Base-by-base conservation (phyloP, 2,113 vertebrate species). In the Andinoacara biseriatus region DNA sequence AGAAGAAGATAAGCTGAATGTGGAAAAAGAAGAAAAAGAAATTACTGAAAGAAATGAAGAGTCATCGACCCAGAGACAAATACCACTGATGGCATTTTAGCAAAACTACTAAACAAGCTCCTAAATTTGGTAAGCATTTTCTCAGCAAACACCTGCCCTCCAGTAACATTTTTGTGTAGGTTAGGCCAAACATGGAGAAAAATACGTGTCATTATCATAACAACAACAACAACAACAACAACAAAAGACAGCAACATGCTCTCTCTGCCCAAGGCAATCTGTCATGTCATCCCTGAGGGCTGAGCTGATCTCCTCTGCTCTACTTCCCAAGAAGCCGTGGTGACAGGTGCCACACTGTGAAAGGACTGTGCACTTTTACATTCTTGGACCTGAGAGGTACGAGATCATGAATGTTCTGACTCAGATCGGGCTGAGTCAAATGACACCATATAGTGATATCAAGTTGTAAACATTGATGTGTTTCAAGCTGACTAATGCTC, bases 331-430 rank as follows among this genome's bases (percentile, higher is more conserved):
- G 24, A 49, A 22, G 54, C 82, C 33, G 82, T 49, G 35, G 46
- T 88, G 88, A 92, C 87, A 84, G 84, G 26, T 74, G 52, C 80
- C 67, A 40, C 78, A 72, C 14, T 61, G 87, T 65, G 61, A 78
- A 62, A 72, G 29, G 60, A 9, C 52, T 0, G 15, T 54, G 24
- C 54, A 74, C 54, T 43, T 33, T 85, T 78, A 83, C 60, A 69
- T 11, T 59, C n/a, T 40, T n/a, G 49, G 65, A 49, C 57, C n/a
- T 76, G 5, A 10, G 83, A 46, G 6, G 22, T 26, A 31, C 35
- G 62, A 67, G 49, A 72, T 69, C 76, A 72, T 18, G 11, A 33
- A 72, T 58, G 58, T 49, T 46, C 84, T 33, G 61, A 49, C 35
- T 40, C 60, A 33, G 35, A 67, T 63, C 46, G 31, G 52, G 10